phyloP scores from a whole-genome alignment of 2,797 vertebrate species.

The Meda fulgida region DNA sequence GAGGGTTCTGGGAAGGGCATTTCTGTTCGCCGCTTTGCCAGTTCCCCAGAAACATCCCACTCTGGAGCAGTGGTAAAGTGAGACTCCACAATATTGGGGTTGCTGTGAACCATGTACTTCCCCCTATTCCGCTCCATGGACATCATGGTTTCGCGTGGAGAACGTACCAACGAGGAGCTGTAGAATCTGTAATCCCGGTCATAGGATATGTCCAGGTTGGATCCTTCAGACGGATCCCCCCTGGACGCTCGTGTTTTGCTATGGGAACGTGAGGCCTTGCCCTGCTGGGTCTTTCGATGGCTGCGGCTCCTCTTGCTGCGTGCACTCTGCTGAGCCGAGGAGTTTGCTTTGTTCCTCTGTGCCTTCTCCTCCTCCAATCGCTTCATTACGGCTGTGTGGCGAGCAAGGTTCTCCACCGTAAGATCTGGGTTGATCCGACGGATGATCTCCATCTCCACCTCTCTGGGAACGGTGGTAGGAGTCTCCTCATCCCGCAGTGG shows the following conservation, averaged over 20 bases:
- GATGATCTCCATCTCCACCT: constrained; percentile 98
- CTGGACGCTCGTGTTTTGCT: constrained; percentile 92
- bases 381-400: constrained; percentile 98
- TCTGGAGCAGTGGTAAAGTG: constrained; percentile 94
- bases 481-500: constrained; percentile 93
- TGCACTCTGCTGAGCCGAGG: constrained; percentile 92
- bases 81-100: constrained; percentile 88
- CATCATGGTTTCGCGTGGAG: constrained; percentile 90
- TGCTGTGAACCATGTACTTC: constrained; percentile 92
- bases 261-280: constrained; percentile 90
- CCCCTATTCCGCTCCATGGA: constrained; percentile 88
- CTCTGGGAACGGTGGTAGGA: constrained; percentile 89
- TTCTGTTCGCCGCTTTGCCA: constrained; percentile 96
- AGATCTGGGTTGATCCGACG: constrained; percentile 97
- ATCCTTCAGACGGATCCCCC: constrained; percentile 89
- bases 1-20: constrained; percentile 98
- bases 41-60: constrained; percentile 97
- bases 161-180: constrained; percentile 89
- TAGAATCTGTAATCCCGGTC: constrained; percentile 92
- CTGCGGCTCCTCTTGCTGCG: constrained; percentile 91
- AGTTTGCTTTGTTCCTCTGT: constrained; percentile 90
- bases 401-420: constrained; percentile 95
- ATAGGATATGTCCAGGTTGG: constrained; percentile 84
- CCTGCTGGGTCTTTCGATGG: constrained; percentile 90
- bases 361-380: constrained; percentile 96